Percentiles rank a stretch among this genome's conserved stretches.
Conservation (phyloP, 2,888 invertebrate genomes). For the Carabus problematicus region DNA sequence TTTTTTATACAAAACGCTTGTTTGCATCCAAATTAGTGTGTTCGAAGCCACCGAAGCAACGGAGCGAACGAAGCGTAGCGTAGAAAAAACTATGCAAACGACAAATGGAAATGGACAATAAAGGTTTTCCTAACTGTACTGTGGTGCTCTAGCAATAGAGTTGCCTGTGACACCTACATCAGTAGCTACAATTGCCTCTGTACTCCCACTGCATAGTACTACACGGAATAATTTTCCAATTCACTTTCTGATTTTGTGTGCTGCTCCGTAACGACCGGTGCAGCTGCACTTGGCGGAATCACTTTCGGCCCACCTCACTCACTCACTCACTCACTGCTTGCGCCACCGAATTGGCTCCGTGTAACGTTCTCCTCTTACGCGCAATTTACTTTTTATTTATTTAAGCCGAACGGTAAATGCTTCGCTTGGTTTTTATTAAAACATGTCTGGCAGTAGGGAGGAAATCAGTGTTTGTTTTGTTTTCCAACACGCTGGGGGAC, state of each 20-base stretch:
- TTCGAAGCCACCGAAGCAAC: neutral
- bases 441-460: constrained; percentile 48
- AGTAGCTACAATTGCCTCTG: too few relatives aligned
- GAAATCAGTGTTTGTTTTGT: constrained; percentile 46
- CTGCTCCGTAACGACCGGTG: constrained; percentile 36
- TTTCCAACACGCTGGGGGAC: constrained; percentile 32
- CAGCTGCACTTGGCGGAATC: constrained; percentile 48
- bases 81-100: constrained; percentile 41
- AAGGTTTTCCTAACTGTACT: constrained; percentile 13
- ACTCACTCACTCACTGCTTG: constrained; percentile 25
- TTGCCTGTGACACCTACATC: constrained; percentile 7
- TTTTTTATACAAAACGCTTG: constrained; percentile 40
- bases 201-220: constrained; percentile 27
- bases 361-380: constrained; percentile 52
- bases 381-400: constrained; percentile 56
- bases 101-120: constrained; percentile 40
- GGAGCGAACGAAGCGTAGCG: too few relatives aligned
- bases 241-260: constrained; percentile 45
- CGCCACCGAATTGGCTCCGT: constrained; percentile 50
- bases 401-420: constrained; percentile 49
- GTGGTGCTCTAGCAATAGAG: neutral
- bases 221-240: constrained; percentile 51
- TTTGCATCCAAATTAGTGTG: constrained; percentile 41
- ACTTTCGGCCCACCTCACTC: constrained; percentile 49
- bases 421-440: constrained; percentile 53